Conservation (phyloP, 1,140 invertebrate species). For the Amphibalanus amphitrite region DNA sequence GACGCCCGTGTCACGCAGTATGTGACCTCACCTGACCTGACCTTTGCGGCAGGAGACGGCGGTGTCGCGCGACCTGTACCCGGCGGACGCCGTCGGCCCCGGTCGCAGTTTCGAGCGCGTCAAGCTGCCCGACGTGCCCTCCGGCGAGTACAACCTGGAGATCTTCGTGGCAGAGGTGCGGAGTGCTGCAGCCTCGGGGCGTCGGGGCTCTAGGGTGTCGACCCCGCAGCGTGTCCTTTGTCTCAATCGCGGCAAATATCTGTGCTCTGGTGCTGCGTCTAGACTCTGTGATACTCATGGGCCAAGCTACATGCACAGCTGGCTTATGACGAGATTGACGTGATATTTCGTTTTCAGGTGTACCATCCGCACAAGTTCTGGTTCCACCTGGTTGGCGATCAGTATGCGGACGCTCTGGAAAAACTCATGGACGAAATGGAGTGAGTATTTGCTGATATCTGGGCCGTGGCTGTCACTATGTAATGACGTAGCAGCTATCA, state of each 20-base stretch:
- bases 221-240: too few species aligned
- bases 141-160: neutral
- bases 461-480: neutral
- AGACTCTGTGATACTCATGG: too few species aligned
- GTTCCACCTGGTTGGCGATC: neutral
- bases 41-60: too few species aligned
- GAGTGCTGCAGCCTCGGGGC: too few species aligned
- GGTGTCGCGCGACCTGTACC: neutral
- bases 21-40: too few species aligned
- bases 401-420: neutral
- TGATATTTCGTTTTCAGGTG: neutral
- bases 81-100: neutral
- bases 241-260: too few species aligned
- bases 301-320: too few species aligned
- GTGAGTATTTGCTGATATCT: neutral
- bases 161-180: neutral
- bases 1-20: too few species aligned
- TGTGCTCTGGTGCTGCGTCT: too few species aligned
- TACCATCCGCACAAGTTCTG: conserved; percentile 1
- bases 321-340: too few species aligned
- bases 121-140: neutral
- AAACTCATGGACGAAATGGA: neutral
- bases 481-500: neutral
- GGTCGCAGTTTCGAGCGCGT: neutral
- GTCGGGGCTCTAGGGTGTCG: too few species aligned